phyloP scores from a whole-genome alignment of 2,888 invertebrate species.

The Pomacea canaliculata region DNA sequence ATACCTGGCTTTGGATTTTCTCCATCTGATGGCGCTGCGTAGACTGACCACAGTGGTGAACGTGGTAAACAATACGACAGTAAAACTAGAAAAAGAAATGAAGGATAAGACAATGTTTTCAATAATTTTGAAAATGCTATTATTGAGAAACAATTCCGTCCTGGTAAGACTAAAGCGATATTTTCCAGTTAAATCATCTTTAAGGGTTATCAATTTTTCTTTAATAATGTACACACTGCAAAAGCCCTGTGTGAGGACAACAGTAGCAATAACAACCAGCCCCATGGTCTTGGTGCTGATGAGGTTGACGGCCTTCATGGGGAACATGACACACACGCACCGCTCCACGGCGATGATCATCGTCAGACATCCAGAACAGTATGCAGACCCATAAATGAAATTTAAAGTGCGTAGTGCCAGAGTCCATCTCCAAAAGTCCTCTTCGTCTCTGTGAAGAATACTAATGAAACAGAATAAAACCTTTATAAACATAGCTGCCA shows the following conservation, averaged over 20 bases:
- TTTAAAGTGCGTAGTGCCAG: not conserved
- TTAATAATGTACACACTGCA: not conserved
- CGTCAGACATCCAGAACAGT: not conserved
- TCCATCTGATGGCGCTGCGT: no score
- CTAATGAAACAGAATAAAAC: not conserved
- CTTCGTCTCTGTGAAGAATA: slow-evolving; percentile 27
- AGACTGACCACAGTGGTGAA: no score
- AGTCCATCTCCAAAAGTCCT: not conserved
- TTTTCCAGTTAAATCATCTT: not conserved
- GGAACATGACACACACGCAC: slow-evolving; percentile 2
- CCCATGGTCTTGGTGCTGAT: not conserved
- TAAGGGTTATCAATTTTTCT: not conserved
- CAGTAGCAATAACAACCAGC: not conserved
- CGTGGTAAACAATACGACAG: no score
- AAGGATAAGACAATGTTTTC: no score
- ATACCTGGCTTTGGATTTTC: no score
- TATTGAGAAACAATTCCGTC: no score
- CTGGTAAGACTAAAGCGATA: no score
- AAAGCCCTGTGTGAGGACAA: not conserved
- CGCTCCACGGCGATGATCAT: not conserved
- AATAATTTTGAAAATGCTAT: no score
- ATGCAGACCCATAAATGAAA: not conserved
- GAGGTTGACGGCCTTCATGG: not conserved
- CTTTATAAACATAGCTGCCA: not conserved
- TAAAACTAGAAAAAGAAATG: no score